These are phyloP conservation scores for Euschistus heros DNA, from an alignment of 1,140 invertebrate species.

Conservation along the genomic window DNA sequence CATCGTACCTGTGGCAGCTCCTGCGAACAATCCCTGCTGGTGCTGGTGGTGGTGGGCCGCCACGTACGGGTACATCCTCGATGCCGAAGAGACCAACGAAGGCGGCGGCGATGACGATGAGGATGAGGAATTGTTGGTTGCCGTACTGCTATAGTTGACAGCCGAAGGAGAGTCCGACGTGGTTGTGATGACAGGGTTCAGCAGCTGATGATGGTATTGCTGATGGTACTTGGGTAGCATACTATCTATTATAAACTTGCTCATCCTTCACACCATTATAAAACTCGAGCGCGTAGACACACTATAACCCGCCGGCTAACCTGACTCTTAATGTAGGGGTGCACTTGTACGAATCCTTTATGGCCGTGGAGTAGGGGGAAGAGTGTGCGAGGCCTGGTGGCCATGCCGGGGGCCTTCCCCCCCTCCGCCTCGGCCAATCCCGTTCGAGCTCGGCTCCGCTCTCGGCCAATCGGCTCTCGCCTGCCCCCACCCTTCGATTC, in stretches of 20 bases:
- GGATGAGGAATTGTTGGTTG: constrained; percentile 36
- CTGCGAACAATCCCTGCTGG: constrained; percentile 54
- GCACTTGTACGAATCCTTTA: constrained; percentile 25
- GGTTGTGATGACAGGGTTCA: constrained; percentile 40
- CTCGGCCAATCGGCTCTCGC: constrained; percentile 10
- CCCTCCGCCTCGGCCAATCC: constrained; percentile 20
- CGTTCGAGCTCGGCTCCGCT: neutral
- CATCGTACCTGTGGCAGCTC: constrained; percentile 51
- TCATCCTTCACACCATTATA: constrained; percentile 26
- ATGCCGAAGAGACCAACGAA: constrained; percentile 36
- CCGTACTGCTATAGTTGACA: constrained; percentile 39
- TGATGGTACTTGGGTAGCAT: constrained; percentile 90
- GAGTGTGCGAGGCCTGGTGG: constrained; percentile 17
- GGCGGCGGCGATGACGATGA: constrained; percentile 36
- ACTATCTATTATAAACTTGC: constrained; percentile 94
- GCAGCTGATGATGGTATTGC: constrained; percentile 56
- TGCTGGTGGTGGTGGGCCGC: constrained; percentile 43
- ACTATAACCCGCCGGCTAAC: constrained; percentile 14
- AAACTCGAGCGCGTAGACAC: constrained; percentile 18
- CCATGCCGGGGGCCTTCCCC: constrained; percentile 5
- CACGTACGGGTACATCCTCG: constrained; percentile 43
- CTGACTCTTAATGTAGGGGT: constrained; percentile 17
- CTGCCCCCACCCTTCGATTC: constrained; percentile 13
- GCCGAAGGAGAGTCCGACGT: constrained; percentile 34
- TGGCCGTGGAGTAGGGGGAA: constrained; percentile 21